These are phyloP conservation scores for Margaritifera margaritifera DNA, from an alignment of 2,888 invertebrate genomes.

Conservation along the genomic window DNA sequence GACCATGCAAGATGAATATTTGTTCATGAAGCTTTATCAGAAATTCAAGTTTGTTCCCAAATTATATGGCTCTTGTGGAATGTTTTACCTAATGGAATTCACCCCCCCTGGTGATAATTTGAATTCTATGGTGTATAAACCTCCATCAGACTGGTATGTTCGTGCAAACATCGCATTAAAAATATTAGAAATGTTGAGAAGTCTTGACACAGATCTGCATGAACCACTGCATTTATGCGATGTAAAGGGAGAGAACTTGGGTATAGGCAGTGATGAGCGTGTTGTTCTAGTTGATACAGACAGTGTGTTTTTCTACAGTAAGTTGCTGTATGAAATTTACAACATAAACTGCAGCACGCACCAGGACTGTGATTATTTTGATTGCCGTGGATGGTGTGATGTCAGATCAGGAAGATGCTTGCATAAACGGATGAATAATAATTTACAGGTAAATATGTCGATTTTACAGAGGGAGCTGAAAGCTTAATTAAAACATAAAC, in stretches of 20 bases:
- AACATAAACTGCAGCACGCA: slow-evolving; percentile 75
- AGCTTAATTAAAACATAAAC: not conserved
- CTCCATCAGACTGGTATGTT: slow-evolving; percentile 31
- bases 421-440: slow-evolving; percentile 78
- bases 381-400: slow-evolving; percentile 80
- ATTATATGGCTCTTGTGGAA: slow-evolving; percentile 80
- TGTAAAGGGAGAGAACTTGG: slow-evolving; percentile 80
- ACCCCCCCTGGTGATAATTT: slow-evolving; percentile 60
- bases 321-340: slow-evolving; percentile 28
- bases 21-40: slow-evolving; percentile 77
- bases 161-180: slow-evolving; percentile 64
- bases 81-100: slow-evolving; percentile 80
- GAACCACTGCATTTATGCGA: slow-evolving; percentile 81
- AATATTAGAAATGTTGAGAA: slow-evolving; percentile 78
- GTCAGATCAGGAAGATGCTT: slow-evolving; percentile 75
- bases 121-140: slow-evolving; percentile 45
- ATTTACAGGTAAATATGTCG: slow-evolving; percentile 77
- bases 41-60: slow-evolving; percentile 80
- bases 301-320: slow-evolving; percentile 77
- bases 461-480: not conserved
- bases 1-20: slow-evolving; percentile 80
- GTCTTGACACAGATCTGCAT: slow-evolving; percentile 77
- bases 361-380: slow-evolving; percentile 80
- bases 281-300: slow-evolving; percentile 79
- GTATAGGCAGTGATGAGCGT: slow-evolving; percentile 71